Evolutionary conservation across 1,140 invertebrate species (phyloP).

Genomic region (Hycleus cichorii): DNA sequence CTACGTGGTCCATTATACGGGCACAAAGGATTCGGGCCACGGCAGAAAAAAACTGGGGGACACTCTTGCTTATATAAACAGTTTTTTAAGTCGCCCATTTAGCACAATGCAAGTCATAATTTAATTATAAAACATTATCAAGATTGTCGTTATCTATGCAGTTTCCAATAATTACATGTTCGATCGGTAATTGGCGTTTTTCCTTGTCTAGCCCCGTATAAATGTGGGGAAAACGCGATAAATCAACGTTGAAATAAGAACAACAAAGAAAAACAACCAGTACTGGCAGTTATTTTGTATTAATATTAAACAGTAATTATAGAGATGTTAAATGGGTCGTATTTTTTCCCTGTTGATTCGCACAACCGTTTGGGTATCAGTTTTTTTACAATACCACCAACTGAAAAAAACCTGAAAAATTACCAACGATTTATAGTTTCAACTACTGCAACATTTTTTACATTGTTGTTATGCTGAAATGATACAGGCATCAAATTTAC

Average conservation of each 20-base stretch:
- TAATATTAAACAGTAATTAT: slow-evolving; percentile 19
- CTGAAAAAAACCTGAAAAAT: slow-evolving; percentile 24
- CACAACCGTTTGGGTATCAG: no score
- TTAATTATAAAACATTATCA: no score
- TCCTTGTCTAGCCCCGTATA: no score
- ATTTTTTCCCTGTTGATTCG: no score
- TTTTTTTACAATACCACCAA: background rate
- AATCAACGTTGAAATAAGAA: no score
- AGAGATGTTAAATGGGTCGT: slow-evolving; percentile 16
- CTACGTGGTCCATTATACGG: slow-evolving; percentile 11
- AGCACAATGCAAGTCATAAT: background rate
- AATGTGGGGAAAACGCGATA: no score
- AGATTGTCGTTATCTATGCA: no score
- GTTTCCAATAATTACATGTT: no score
- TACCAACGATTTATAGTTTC: slow-evolving; percentile 19
- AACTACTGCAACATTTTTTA: background rate
- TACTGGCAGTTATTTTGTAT: slow-evolving; percentile 1
- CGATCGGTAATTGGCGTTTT: no score
- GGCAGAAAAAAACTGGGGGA: slow-evolving; percentile 8
- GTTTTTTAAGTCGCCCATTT: slow-evolving; percentile 1
- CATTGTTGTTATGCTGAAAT: no score
- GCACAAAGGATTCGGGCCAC: slow-evolving; percentile 3
- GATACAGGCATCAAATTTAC: slow-evolving; percentile 4
- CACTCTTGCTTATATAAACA: slow-evolving; percentile 13
- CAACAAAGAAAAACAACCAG: no score